Evolutionary conservation across 2,113 vertebrate species (phyloP).

Genomic region (Procavia capensis): DNA sequence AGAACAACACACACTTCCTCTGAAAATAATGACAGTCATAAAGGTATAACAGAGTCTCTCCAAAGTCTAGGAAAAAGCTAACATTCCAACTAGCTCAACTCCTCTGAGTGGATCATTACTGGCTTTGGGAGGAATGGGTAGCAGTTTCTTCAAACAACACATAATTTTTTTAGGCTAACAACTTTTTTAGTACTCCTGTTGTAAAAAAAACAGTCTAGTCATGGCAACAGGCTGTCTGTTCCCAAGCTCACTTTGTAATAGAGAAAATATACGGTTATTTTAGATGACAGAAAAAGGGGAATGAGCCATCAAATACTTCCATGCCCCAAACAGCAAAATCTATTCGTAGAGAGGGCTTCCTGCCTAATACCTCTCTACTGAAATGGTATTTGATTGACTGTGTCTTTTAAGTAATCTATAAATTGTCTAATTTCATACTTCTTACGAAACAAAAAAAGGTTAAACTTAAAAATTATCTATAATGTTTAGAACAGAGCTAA

Average conservation of each 20-base stretch:
- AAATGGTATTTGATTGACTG: not conserved
- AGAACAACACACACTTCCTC: not conserved
- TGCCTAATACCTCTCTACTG: not conserved
- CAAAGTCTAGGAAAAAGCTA: conserved; percentile 21
- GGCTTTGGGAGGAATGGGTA: not conserved
- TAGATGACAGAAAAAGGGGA: not conserved
- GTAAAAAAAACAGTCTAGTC: not conserved
- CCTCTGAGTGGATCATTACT: not conserved
- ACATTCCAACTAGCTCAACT: conserved; percentile 21
- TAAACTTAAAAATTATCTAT: not conserved
- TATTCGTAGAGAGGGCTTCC: not conserved
- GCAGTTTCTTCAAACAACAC: not conserved
- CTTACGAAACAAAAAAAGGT: not conserved
- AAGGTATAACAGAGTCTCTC: not conserved
- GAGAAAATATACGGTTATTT: not conserved
- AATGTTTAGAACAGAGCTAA: not conserved
- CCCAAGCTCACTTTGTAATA: conserved; percentile 48
- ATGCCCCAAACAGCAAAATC: not conserved
- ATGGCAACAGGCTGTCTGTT: not conserved
- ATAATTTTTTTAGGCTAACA: not conserved
- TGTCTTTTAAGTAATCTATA: not conserved
- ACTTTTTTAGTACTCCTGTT: not conserved
- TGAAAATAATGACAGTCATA: not conserved
- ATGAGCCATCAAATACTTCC: not conserved
- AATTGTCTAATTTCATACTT: not conserved